Evolutionary conservation across 2,797 vertebrate genomes (phyloP).

Genomic region (Manis crassicaudata): DNA sequence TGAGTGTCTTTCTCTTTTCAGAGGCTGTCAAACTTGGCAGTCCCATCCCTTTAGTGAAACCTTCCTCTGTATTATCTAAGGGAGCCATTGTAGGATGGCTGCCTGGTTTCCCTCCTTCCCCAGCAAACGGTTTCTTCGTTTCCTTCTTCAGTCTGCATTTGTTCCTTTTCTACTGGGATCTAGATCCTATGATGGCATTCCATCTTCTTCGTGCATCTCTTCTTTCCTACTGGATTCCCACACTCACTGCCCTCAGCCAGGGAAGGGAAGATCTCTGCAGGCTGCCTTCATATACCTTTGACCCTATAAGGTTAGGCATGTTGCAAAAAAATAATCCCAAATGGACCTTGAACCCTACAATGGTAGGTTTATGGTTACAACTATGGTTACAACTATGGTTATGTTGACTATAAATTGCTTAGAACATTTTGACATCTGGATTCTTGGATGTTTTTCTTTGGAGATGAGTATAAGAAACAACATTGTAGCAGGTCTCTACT

Average conservation of each 20-base stretch:
- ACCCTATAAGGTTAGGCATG: background rate
- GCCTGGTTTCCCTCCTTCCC: background rate
- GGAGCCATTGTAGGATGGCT: background rate
- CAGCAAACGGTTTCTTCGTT: background rate
- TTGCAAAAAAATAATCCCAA: background rate
- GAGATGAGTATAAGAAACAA: background rate
- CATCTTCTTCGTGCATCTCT: background rate
- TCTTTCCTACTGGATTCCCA: background rate
- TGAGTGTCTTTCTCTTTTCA: background rate
- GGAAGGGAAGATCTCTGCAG: background rate
- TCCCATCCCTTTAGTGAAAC: background rate
- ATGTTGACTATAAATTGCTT: background rate
- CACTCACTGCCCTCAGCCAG: background rate
- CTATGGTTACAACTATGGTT: background rate
- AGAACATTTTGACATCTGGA: background rate
- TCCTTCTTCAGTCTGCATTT: background rate
- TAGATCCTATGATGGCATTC: background rate
- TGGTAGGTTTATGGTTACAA: constrained; percentile 19
- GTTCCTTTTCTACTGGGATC: background rate
- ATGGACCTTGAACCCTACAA: background rate
- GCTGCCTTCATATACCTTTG: background rate
- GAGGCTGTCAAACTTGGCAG: background rate
- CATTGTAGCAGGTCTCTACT: background rate
- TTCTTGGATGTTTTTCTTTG: background rate
- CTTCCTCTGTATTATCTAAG: background rate